phyloP scores from a whole-genome alignment of 1,140 invertebrate species.

The Daktulosphaira vitifoliae region DNA sequence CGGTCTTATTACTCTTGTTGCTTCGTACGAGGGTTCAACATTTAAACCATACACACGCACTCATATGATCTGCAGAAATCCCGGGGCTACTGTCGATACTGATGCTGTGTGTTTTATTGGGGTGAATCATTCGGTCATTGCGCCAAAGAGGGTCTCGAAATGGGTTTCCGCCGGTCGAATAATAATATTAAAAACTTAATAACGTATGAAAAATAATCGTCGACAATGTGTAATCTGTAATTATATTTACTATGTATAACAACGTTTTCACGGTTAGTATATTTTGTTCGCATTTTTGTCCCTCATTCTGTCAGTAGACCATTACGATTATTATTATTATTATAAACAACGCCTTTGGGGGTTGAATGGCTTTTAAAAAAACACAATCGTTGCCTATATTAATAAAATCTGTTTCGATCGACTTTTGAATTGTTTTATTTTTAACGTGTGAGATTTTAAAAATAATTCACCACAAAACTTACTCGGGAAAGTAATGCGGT shows the following conservation, averaged over 20 bases:
- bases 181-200: conserved; percentile 24
- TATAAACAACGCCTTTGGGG: too few relatives aligned
- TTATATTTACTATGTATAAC: neutral
- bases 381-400: too few relatives aligned
- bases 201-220: conserved; percentile 9
- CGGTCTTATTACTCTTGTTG: conserved; percentile 31
- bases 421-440: too few relatives aligned
- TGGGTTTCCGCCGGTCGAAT: conserved; percentile 4
- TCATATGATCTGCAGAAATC: neutral
- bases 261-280: too few relatives aligned
- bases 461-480: too few relatives aligned
- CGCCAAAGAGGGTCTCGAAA: conserved; percentile 9
- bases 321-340: too few relatives aligned
- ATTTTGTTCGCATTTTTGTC: too few relatives aligned
- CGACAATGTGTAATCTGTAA: conserved; percentile 12
- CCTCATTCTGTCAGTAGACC: too few relatives aligned
- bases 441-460: too few relatives aligned
- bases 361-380: too few relatives aligned
- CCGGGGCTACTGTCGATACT: neutral
- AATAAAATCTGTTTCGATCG: too few relatives aligned
- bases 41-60: conserved; percentile 3
- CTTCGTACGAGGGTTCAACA: conserved; percentile 9
- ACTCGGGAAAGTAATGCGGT: too few relatives aligned
- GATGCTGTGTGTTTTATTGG: conserved; percentile 5
- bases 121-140: conserved; percentile 29